These are phyloP conservation scores for Toxonevra muliebris DNA, from an alignment of 2,888 invertebrate genomes.

Conservation along the genomic window DNA sequence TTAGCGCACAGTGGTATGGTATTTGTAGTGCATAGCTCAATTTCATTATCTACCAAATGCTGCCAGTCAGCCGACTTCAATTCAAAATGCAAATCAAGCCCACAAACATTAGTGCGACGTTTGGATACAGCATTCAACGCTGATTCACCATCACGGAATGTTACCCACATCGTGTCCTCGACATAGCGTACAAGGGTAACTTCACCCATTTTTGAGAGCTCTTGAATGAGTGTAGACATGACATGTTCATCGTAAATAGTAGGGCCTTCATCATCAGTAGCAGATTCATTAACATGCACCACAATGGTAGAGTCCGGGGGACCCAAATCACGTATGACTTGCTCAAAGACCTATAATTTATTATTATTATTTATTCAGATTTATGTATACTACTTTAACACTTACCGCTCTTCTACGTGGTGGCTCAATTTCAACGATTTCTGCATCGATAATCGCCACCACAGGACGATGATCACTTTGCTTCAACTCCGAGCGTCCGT, in stretches of 20 bases:
- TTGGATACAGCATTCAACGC: constrained; percentile 79
- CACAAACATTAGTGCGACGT: constrained; percentile 71
- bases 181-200: constrained; percentile 91
- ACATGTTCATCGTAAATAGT: constrained; percentile 82
- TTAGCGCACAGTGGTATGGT: constrained; percentile 78
- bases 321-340: constrained; percentile 86
- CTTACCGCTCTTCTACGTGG: constrained; percentile 71
- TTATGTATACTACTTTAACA: neutral
- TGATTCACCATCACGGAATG: constrained; percentile 89
- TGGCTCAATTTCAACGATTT: constrained; percentile 82
- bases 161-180: constrained; percentile 88
- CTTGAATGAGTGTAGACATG: constrained; percentile 81
- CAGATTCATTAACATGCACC: constrained; percentile 69
- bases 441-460: constrained; percentile 88
- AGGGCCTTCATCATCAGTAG: constrained; percentile 67
- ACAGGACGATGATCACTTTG: constrained; percentile 98
- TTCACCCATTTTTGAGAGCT: constrained; percentile 85
- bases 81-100: constrained; percentile 74
- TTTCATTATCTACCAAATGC: constrained; percentile 81
- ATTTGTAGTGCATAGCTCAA: constrained; percentile 84
- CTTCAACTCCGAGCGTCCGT: constrained; percentile 91
- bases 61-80: constrained; percentile 90
- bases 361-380: neutral
- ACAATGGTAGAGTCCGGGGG: constrained; percentile 96
- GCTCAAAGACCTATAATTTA: constrained; percentile 75